phyloP scores from a whole-genome alignment of 1,140 invertebrate genomes.

The Arion vulgaris region DNA sequence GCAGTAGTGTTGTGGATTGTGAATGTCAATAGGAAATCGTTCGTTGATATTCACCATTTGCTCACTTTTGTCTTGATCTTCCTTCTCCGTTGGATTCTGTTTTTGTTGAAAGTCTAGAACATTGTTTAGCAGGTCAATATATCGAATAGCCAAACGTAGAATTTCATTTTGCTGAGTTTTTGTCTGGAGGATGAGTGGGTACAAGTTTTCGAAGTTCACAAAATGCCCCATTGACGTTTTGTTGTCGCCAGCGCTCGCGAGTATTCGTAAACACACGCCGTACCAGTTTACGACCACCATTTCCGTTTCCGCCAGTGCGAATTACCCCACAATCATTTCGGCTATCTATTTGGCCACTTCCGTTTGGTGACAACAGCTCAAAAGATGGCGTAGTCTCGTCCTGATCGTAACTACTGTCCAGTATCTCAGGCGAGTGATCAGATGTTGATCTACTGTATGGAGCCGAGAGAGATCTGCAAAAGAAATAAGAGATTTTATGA shows the following conservation, averaged over 20 bases:
- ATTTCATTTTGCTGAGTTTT: constrained; percentile 98
- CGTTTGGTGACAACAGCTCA: neutral
- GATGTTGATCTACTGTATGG: neutral
- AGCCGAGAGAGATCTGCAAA: neutral
- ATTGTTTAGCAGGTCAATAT: constrained; percentile 88
- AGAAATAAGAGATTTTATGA: no score
- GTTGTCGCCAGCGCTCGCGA: constrained; percentile 93
- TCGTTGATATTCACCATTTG: no score
- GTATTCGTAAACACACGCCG: constrained; percentile 93
- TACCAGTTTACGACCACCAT: constrained; percentile 58
- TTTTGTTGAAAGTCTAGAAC: constrained; percentile 77
- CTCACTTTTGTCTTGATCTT: neutral
- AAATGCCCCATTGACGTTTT: constrained; percentile 89
- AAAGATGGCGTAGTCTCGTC: neutral
- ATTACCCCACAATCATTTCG: neutral
- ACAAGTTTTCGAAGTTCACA: constrained; percentile 89
- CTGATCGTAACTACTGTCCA: neutral
- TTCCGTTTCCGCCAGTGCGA: neutral
- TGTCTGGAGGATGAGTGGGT: constrained; percentile 96
- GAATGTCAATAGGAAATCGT: no score
- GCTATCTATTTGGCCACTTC: no score
- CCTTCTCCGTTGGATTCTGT: neutral
- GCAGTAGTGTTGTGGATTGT: neutral
- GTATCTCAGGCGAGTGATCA: neutral
- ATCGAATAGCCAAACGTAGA: constrained; percentile 91